These are phyloP conservation scores for Dryococelus australis DNA, from an alignment of 2,888 invertebrate species.

Conservation along the genomic window DNA sequence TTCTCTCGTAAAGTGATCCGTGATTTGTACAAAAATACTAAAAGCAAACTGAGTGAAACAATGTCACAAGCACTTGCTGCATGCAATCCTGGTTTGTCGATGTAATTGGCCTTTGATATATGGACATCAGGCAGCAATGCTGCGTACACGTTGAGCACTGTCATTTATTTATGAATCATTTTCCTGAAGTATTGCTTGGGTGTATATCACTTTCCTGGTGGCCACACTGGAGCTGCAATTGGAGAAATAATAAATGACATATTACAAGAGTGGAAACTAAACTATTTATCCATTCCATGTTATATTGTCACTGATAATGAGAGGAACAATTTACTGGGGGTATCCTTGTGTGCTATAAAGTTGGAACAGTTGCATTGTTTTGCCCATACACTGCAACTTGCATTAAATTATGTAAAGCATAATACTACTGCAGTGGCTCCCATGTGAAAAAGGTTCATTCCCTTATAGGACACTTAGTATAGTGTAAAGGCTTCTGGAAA, in stretches of 20 bases:
- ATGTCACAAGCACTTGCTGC: background rate
- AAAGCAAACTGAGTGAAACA: too few relatives aligned
- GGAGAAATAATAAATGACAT: background rate
- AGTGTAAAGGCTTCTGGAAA: background rate
- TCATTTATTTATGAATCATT: background rate
- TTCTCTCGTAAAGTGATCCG: background rate
- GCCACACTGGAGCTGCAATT: background rate
- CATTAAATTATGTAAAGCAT: too few relatives aligned
- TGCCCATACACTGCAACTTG: too few relatives aligned
- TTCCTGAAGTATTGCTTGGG: background rate
- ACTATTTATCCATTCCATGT: background rate
- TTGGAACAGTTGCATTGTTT: too few relatives aligned
- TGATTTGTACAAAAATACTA: background rate
- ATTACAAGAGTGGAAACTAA: background rate
- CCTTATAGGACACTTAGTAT: background rate
- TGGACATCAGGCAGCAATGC: background rate
- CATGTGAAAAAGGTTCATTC: background rate
- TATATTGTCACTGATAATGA: background rate
- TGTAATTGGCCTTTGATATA: background rate
- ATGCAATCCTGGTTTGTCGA: background rate
- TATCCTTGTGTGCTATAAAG: background rate
- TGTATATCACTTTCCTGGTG: background rate
- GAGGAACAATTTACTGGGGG: background rate
- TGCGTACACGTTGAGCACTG: background rate
- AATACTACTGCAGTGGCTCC: background rate